Evolutionary conservation across 2,888 invertebrate species (phyloP), one percentile per base, ranked within the genome.

Genomic region (Drosophila vallismaia): DNA sequence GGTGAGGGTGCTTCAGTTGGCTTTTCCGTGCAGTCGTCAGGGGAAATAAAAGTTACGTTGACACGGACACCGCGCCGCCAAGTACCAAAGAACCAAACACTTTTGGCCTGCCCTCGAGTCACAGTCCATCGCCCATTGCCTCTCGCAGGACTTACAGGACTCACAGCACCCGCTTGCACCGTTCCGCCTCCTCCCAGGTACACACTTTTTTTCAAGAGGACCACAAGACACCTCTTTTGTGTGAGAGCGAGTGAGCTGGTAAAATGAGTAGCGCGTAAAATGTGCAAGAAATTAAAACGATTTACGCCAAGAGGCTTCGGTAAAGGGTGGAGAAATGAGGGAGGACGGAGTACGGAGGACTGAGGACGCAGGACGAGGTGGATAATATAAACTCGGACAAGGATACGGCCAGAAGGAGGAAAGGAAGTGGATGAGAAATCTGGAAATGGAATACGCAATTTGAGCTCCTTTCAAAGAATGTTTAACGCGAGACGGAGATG

Each of bases 31-130:
- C 67, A 42, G 70, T 80, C 80, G 80, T 77, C 81, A 67, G 74
- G 81, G 86, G 78, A 86, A 82, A 82, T 86, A 80, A 82, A 82
- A 86, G 81, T 83, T 77, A 83, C 78, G 86, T 83, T 86, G 81
- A 82, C 84, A 86, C 84, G 70, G 81, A 86, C 74, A 86, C 80
- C 57, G 54, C 48, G 71, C 76, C 79, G 64, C 71, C 81, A 78
- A 81, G 84, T 76, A 76, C 55, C 76, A 51, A 64, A 31, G 64
- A 64, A 64, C 64, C 64, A 64, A 86, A 74, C 75, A 79, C 75
- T 79, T 86, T 82, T 74, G 62, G 58, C 63, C 64, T 57, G 63
- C 71, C 71, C 70, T 50, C 49, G 40, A 70, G 71, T 50, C 70
- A 55, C 55, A 63, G 70, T 55, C 70, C 62, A 56, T 55, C 46